Percentiles rank a stretch among this genome's conserved stretches.
phyloP scores from a whole-genome alignment of 2,888 invertebrate genomes.

The Cryptosula pallasiana region DNA sequence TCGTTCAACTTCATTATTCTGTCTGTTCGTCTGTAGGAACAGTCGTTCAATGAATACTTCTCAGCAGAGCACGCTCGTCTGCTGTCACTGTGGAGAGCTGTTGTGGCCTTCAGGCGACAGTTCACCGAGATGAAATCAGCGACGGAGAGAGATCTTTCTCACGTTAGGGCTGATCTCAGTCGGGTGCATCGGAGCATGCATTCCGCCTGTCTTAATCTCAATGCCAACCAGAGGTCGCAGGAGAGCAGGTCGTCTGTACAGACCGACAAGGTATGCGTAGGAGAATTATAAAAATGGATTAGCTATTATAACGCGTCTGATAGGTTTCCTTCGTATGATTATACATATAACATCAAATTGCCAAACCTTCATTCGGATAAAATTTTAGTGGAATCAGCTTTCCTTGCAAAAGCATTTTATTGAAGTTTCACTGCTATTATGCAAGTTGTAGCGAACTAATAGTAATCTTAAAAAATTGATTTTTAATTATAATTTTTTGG shows the following conservation, averaged over 20 bases:
- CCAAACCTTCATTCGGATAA: no score
- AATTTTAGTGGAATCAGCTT: no score
- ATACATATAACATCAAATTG: no score
- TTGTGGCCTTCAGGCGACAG: slow-evolving; percentile 80
- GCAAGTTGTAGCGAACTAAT: no score
- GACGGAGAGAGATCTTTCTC: slow-evolving; percentile 79
- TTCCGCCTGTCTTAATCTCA: slow-evolving; percentile 62
- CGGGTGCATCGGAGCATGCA: slow-evolving; percentile 67
- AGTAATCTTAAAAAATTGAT: no score
- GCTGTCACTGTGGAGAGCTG: slow-evolving; percentile 84
- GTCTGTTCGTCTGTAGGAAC: slow-evolving; percentile 26
- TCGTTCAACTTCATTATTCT: no score
- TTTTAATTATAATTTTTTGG: no score
- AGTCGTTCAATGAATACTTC: slow-evolving; percentile 91
- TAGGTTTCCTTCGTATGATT: no score
- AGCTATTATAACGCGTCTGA: no score
- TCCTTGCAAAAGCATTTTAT: no score
- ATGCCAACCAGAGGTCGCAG: slow-evolving; percentile 53
- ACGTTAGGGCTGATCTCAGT: slow-evolving; percentile 67
- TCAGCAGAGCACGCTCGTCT: slow-evolving; percentile 85
- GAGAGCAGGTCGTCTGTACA: slow-evolving; percentile 46
- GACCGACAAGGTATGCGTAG: slow-evolving; percentile 13
- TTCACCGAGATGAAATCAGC: slow-evolving; percentile 82
- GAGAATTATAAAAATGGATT: no score
- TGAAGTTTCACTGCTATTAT: no score